A percentile compares a stretch with the other conserved stretches of the same genome.
These are phyloP conservation scores for Drosophila pectinifera DNA, from an alignment of 1,140 invertebrate genomes.

Conservation along the genomic window DNA sequence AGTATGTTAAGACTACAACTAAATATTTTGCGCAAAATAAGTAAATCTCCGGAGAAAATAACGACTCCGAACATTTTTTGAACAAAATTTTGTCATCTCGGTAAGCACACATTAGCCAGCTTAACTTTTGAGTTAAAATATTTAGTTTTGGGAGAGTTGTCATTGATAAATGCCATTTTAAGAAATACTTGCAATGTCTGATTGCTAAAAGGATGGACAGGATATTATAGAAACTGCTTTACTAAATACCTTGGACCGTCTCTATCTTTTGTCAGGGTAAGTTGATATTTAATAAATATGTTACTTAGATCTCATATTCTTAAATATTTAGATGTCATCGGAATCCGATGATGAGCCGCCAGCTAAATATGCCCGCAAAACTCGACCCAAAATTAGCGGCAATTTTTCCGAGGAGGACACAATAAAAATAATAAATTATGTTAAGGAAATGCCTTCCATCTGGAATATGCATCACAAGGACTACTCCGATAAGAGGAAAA, in stretches of 20 bases:
- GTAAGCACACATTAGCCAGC: neutral
- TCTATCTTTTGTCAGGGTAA: neutral
- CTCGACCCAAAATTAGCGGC: neutral
- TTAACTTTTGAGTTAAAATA: neutral
- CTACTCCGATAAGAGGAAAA: neutral
- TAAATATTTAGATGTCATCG: conserved; percentile 2
- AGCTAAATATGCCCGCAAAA: neutral
- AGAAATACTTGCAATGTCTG: neutral
- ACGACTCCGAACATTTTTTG: too few relatives aligned
- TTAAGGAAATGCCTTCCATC: conserved; percentile 4
- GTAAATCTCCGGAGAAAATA: neutral
- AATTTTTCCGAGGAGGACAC: conserved; percentile 9
- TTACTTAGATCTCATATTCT: too few relatives aligned
- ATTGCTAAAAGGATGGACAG: neutral
- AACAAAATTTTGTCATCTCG: neutral
- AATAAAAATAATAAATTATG: conserved; percentile 5
- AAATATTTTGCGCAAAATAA: conserved; percentile 18
- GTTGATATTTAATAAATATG: neutral
- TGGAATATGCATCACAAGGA: conserved; percentile 3
- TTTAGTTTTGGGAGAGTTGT: neutral
- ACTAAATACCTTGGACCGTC: neutral
- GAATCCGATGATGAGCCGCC: neutral
- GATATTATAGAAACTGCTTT: neutral
- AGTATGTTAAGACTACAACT: neutral
- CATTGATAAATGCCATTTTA: too few relatives aligned